Evolutionary conservation across 2,888 invertebrate species (phyloP).

Genomic region (Synanthedon tipuliformis): DNA sequence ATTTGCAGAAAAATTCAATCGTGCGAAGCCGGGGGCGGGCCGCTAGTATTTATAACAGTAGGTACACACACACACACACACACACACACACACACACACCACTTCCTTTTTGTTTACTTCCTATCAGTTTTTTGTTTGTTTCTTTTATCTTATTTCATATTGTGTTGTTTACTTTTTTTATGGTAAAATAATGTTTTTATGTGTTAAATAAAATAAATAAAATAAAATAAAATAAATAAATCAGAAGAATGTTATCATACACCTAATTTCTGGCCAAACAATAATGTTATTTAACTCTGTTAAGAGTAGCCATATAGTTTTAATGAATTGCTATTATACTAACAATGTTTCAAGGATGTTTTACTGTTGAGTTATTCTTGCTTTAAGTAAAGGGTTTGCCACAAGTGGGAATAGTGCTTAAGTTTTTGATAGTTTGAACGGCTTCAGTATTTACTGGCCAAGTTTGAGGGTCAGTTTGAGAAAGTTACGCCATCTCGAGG

Average conservation of each 20-base stretch:
- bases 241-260: not conserved
- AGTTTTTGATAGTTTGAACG: constrained; percentile 67
- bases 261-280: too few relatives aligned
- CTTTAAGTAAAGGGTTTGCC: constrained; percentile 42
- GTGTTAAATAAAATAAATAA: too few relatives aligned
- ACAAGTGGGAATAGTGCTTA: constrained; percentile 52
- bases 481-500: constrained; percentile 39
- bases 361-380: constrained; percentile 29
- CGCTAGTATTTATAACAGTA: not conserved
- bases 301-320: constrained; percentile 20
- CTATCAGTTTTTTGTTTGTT: too few relatives aligned
- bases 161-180: too few relatives aligned
- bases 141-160: too few relatives aligned
- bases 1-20: too few relatives aligned
- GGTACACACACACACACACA: too few relatives aligned
- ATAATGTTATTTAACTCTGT: constrained; percentile 1
- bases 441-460: constrained; percentile 65
- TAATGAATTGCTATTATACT: constrained; percentile 25
- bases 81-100: too few relatives aligned
- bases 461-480: constrained; percentile 55
- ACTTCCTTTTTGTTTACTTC: too few relatives aligned
- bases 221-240: too few relatives aligned
- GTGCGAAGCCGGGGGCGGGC: too few relatives aligned
- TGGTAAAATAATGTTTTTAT: too few relatives aligned
- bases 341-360: constrained; percentile 21